phyloP scores from a whole-genome alignment of 2,797 vertebrate species.

The Leuciscus waleckii region DNA sequence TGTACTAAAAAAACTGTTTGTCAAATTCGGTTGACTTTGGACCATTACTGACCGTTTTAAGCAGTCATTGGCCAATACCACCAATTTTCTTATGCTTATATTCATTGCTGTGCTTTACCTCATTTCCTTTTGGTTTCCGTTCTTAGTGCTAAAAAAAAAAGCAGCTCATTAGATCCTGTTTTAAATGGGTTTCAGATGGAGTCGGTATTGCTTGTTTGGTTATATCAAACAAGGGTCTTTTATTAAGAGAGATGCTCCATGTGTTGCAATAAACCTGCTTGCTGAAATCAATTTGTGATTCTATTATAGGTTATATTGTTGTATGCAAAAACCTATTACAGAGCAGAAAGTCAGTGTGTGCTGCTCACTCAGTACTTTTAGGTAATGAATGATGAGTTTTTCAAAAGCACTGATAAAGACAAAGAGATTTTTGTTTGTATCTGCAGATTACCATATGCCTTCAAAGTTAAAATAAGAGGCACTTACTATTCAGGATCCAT shows the following conservation, averaged over 20 bases:
- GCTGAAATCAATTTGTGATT: not conserved
- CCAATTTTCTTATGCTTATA: not conserved
- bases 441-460: conserved; percentile 18
- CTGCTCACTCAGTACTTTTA: not conserved
- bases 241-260: conserved; percentile 18
- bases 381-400: conserved; percentile 26
- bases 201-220: conserved; percentile 22
- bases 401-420: conserved; percentile 8
- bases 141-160: conserved; percentile 7
- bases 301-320: conserved; percentile 17
- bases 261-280: conserved; percentile 10
- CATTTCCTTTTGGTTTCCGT: not conserved
- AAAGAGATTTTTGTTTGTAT: not conserved
- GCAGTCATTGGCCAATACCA: conserved; percentile 8
- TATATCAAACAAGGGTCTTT: conserved; percentile 17
- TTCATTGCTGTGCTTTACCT: conserved; percentile 17
- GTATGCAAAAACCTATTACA: conserved; percentile 13
- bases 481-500: conserved; percentile 11
- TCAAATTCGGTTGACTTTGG: conserved; percentile 10
- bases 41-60: conserved; percentile 13
- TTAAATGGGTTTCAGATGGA: conserved; percentile 13
- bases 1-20: conserved; percentile 9
- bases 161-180: conserved; percentile 25
- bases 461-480: conserved; percentile 22
- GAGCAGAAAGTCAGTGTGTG: not conserved